phyloP scores from a whole-genome alignment of 2,797 vertebrate genomes.

The Thamnophis elegans region DNA sequence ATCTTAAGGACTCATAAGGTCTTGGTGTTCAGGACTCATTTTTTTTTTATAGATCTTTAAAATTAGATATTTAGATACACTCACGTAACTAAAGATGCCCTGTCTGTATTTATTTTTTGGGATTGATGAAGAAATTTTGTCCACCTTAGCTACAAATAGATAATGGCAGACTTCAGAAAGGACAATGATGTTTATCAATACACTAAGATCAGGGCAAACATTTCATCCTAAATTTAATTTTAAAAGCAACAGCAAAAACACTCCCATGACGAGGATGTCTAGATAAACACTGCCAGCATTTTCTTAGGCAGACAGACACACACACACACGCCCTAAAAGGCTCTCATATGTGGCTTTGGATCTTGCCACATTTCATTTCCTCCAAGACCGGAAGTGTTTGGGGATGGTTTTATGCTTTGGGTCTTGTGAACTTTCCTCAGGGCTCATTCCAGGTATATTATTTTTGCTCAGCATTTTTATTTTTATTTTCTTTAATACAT shows the following conservation, averaged over 20 bases:
- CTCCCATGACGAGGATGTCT: neutral
- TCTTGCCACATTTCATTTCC: neutral
- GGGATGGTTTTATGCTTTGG: neutral
- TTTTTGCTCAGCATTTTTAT: neutral
- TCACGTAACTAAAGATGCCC: neutral
- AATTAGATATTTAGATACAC: neutral
- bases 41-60: neutral
- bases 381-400: neutral
- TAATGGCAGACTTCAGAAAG: neutral
- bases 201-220: neutral
- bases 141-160: neutral
- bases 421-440: neutral
- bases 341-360: neutral
- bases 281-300: neutral
- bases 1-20: neutral
- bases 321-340: neutral
- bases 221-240: neutral
- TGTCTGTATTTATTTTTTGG: neutral
- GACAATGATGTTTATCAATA: neutral
- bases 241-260: slow-evolving; percentile 1
- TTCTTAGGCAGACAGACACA: neutral
- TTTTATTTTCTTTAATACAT: neutral
- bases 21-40: neutral
- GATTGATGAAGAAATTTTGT: neutral
- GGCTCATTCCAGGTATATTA: neutral